Evolutionary conservation across 2,888 invertebrate genomes (phyloP), one percentile per base, ranked within the genome.

Genomic region (Philereme transversata): DNA sequence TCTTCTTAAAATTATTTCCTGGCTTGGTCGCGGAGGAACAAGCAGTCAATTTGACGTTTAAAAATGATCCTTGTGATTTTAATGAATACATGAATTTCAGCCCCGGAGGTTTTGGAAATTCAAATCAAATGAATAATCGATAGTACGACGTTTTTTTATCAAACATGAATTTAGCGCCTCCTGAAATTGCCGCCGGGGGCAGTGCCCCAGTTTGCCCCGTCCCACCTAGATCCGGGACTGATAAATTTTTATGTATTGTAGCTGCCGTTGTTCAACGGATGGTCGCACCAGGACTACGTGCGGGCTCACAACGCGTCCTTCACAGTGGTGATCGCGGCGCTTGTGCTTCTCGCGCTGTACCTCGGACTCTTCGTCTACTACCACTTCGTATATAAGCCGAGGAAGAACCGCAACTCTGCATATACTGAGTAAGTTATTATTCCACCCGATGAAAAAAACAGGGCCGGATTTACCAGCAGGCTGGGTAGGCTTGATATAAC

Each of bases 191-290:
- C 22, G 22, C 22, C 1, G 1, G 22, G 22, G 22, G 22, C 22
- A 22, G 22, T 22, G 22, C 22, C 3, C 22, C 22, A 22, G 40
- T 5, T n/a, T n/a, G n/a, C 40, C 7, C 40, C 40, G 0, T 2
- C 40, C 8, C 40, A 0, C 40, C 40, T 8, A 40, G 40, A 22
- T 22, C 22, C 22, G 22, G 22, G 22, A 22, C 22, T 22, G 22
- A 22, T 22, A 3, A 22, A 22, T 22, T 22, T 22, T 22, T 22
- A 22, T 22, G 4, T 44, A 40, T 5, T 46, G 46, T n/a, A 22
- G 90, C 53, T 85, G 49, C 81, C 89, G 0, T 65, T 82, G 5
- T 89, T 90, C 80, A 84, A 87, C 75, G 89, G 87, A 11, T 74
- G 74, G 75, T 65, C 78, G 0, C 67, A 73, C 55, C 76, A 72